Conservation (phyloP, 2,888 invertebrate genomes). For the Heliconius ethilla region DNA sequence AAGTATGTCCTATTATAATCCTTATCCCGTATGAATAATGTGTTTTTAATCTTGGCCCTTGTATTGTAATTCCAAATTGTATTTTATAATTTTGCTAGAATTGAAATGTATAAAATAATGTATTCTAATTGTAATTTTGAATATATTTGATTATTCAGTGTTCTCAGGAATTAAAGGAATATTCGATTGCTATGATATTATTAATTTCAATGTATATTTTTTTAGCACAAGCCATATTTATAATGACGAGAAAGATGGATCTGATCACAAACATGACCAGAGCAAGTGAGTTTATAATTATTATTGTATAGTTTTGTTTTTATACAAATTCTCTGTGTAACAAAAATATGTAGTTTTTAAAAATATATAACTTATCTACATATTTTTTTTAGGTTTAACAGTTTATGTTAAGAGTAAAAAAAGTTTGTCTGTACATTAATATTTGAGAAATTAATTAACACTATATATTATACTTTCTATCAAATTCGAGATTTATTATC, state of each 20-base stretch:
- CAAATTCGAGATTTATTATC: too few species aligned
- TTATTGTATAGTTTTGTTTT: background rate
- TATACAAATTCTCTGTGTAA: too few species aligned
- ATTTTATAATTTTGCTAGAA: conserved; percentile 53
- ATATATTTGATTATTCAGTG: conserved; percentile 48
- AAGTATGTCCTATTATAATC: conserved; percentile 8
- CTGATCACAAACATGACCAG: conserved; percentile 79
- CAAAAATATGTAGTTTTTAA: too few species aligned
- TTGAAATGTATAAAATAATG: conserved; percentile 45
- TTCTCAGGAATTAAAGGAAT: conserved; percentile 4
- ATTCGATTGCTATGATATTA: conserved; percentile 25
- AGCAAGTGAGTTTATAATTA: conserved; percentile 74
- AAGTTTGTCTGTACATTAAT: too few species aligned
- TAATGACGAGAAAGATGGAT: conserved; percentile 78
- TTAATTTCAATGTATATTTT: conserved; percentile 47
- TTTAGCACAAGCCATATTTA: conserved; percentile 76
- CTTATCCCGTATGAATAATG: conserved; percentile 15
- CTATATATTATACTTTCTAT: too few species aligned
- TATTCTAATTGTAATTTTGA: conserved; percentile 3
- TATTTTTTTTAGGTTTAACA: too few species aligned
- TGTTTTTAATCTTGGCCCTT: conserved; percentile 60
- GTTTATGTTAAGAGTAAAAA: too few species aligned
- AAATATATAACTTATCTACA: too few species aligned
- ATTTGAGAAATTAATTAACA: too few species aligned
- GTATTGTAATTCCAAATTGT: conserved; percentile 51